These are phyloP conservation scores for Dryocosmus kuriphilus DNA, from an alignment of 2,888 invertebrate genomes.

Conservation along the genomic window DNA sequence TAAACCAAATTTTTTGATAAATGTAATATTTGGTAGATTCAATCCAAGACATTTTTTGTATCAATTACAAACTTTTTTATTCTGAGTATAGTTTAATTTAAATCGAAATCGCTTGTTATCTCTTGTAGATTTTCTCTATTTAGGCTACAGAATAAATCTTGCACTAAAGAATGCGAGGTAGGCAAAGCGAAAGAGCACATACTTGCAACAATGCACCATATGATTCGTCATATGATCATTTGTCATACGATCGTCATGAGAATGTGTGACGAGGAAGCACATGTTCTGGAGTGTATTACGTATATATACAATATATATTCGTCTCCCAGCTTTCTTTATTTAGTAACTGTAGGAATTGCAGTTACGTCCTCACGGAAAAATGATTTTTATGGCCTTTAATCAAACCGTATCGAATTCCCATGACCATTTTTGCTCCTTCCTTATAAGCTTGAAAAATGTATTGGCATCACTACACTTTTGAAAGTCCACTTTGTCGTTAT, in stretches of 20 bases:
- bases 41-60: too few relatives aligned
- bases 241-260: not conserved
- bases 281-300: not conserved
- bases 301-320: not conserved
- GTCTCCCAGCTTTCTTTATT: not conserved
- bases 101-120: too few relatives aligned
- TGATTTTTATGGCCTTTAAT: not conserved
- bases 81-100: too few relatives aligned
- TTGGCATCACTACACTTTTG: not conserved
- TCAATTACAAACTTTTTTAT: too few relatives aligned
- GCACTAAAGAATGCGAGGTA: not conserved
- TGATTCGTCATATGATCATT: constrained; percentile 1
- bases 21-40: too few relatives aligned
- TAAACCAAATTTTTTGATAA: too few relatives aligned
- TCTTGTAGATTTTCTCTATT: not conserved
- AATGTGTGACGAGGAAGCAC: not conserved
- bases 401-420: not conserved
- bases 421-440: not conserved
- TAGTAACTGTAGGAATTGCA: not conserved
- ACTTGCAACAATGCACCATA: not conserved
- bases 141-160: not conserved
- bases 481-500: not conserved
- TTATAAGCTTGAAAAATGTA: not conserved
- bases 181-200: not conserved
- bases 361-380: not conserved